Evolutionary conservation across 2,113 vertebrate genomes (phyloP), one percentile per base, ranked within the genome.

Genomic region (Trichomycterus rosablanca): DNA sequence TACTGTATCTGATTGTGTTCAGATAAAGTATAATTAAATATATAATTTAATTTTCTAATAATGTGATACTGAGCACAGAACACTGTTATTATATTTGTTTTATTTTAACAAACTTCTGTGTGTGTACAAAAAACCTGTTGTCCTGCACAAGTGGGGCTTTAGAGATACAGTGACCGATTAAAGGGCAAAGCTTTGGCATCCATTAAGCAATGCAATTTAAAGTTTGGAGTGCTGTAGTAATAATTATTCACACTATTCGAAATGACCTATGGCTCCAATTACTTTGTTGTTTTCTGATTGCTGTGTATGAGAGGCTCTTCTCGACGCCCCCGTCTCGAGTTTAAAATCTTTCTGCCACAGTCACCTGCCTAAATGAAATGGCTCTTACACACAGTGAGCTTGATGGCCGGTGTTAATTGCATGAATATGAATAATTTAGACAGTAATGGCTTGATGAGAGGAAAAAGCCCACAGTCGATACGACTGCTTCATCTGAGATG

Each of bases 381-480:
- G 53, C 59, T 37, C 49, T 56, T n/a, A n/a, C 30, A 44, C 40
- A 35, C 59, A 56, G 63, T 19, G 22, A 45, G 63, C 23, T 64
- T 58, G 72, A 66, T 66, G 44, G 18, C 63, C 72, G 73, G 81
- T 77, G 78, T 84, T 78, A 79, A 81, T 85, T 83, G 82, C 79
- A 69, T 48, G 43, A 67, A 60, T 50, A 76, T 87, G 69, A 85
- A 88, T 86, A 76, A 88, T 86, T 84, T 72, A 86, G 43, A 15
- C 46, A 48, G 65, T 81, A 82, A 79, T 24, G 74, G 78, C 70
- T 76, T 37, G 68, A 78, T 80, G 78, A 86, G 82, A 81, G 71
- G 78, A 76, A 76, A 80, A 80, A 77, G 72, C 48, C 53, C 56
- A 35, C 34, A 32, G 75, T 84, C 83, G 64, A 85, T 84, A 77